Base-by-base conservation (phyloP, 2,888 invertebrate species). In the Coelogynopora nodosa region DNA sequence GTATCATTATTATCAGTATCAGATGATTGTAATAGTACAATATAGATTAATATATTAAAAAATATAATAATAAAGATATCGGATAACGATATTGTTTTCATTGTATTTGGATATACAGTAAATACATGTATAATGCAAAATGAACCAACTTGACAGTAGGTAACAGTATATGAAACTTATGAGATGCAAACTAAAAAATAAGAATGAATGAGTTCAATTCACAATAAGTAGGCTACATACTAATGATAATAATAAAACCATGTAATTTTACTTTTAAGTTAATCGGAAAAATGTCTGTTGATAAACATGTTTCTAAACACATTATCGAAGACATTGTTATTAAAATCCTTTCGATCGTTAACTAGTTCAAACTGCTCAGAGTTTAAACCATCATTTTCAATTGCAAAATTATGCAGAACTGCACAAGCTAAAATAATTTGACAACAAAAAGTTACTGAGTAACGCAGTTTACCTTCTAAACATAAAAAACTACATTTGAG, bases 391-490 rank as follows among this genome's bases (percentile, higher is more conserved):
- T 80, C 80, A 26, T 80, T 80, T 80, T 80, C 80, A 80, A 10
- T 80, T 26, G 28, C 29, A 27, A 80, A 80, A 27, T 80, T 80
- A 27, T 80, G 80, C 5, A 80, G 28, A 80, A 80, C n/a, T 80
- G 80, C 80, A 80, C 80, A 80, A 26, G 80, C 80, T 26, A 80
- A 27, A 80, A 80, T 80, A 80, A 80, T 80, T 80, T 80, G 23
- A 27, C 80, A 80, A 80, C 80, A 80, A 27, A 67, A 80, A 26
- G 23, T 80, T 80, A 26, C 80, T 80, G 80, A 80, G 80, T 80
- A 80, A 26, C 80, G 23, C 80, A 80, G n/a, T 80, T 80, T 80
- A 26, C 80, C 80, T 80, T 80, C 80, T 80, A 80, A 80, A 80
- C 80, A 80, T 26, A 80, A 23, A 27, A 80, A 80, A 80, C 29